phyloP scores from a whole-genome alignment of 2,797 vertebrate species.

The Naso thynnoides region DNA sequence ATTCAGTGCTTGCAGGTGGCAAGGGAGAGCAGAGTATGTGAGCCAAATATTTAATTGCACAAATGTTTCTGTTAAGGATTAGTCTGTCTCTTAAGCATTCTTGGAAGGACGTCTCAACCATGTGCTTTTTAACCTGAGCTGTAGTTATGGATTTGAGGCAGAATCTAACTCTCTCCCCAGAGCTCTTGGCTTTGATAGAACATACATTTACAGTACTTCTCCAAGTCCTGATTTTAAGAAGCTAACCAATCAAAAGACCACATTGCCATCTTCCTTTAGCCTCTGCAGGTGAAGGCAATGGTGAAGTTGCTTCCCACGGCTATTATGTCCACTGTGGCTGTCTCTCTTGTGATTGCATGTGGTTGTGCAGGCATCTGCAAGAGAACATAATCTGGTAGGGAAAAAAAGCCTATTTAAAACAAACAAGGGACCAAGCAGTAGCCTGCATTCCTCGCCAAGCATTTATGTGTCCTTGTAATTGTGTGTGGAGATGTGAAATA shows the following conservation, averaged over 20 bases:
- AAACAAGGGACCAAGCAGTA: slow-evolving; percentile 7
- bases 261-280: slow-evolving; percentile 22
- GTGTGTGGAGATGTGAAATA: slow-evolving; percentile 34
- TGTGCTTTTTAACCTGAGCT: slow-evolving; percentile 54
- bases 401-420: slow-evolving; percentile 12
- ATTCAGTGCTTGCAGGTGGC: slow-evolving; percentile 34
- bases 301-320: slow-evolving; percentile 45
- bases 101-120: slow-evolving; percentile 63
- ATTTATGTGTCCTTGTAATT: slow-evolving; percentile 16
- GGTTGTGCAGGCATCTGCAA: slow-evolving; percentile 12
- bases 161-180: slow-evolving; percentile 39
- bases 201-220: slow-evolving; percentile 24
- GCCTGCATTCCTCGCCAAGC: neutral
- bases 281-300: slow-evolving; percentile 28
- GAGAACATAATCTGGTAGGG: slow-evolving; percentile 17
- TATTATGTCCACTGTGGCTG: slow-evolving; percentile 25
- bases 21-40: slow-evolving; percentile 50
- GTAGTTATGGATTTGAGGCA: slow-evolving; percentile 55
- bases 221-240: slow-evolving; percentile 54
- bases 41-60: slow-evolving; percentile 77
- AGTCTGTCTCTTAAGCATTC: slow-evolving; percentile 65
- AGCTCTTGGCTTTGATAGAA: slow-evolving; percentile 46
- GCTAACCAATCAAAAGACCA: slow-evolving; percentile 39
- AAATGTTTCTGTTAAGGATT: slow-evolving; percentile 75
- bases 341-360: slow-evolving; percentile 19